These are phyloP conservation scores for Eptatretus burgeri DNA, from an alignment of 2,113 vertebrate species.

Conservation along the genomic window DNA sequence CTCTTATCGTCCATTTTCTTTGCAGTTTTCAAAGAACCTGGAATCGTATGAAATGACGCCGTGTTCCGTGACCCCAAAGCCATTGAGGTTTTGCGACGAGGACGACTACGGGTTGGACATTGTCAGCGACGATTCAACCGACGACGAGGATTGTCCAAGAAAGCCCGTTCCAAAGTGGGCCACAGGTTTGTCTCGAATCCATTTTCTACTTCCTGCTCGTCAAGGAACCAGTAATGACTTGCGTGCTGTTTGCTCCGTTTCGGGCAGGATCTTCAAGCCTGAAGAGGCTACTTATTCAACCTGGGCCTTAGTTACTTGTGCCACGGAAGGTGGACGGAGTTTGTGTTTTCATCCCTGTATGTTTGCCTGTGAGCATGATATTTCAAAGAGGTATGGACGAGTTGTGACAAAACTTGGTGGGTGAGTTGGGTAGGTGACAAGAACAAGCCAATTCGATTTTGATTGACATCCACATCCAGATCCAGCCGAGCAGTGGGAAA, in stretches of 20 bases:
- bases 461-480: no score
- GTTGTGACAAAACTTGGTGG: no score
- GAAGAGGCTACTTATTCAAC: no score
- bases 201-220: background rate
- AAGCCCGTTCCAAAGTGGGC: background rate
- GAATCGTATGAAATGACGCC: conserved; percentile 2
- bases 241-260: background rate
- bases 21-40: background rate
- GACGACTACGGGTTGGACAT: conserved; percentile 3
- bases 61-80: background rate
- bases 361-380: no score
- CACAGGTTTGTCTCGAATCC: background rate
- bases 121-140: background rate
- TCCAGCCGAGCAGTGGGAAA: no score
- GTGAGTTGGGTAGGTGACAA: no score
- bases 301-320: no score
- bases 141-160: background rate
- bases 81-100: background rate
- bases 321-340: no score
- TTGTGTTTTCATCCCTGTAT: no score
- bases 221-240: background rate
- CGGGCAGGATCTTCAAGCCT: background rate
- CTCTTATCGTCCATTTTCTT: no score
- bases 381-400: no score
- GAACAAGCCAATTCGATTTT: no score